Base-by-base conservation (phyloP, 1,140 invertebrate genomes). In the Physella acuta region DNA sequence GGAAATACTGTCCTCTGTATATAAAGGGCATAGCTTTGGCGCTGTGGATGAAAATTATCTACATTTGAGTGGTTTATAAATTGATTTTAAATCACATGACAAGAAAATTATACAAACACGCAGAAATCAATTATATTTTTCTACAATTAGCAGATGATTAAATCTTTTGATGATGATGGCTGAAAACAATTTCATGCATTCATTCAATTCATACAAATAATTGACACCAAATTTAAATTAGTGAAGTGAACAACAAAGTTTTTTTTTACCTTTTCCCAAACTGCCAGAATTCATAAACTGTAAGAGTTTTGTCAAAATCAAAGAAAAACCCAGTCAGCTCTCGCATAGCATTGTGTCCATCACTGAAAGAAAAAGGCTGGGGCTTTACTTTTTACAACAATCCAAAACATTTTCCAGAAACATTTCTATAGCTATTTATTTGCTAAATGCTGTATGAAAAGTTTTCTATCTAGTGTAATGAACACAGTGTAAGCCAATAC, bases 301-400 rank as follows among this genome's bases (percentile, higher is more conserved):
- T 84, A 24, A 84, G 55, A 52, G 77, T 78, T 58, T 81, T 81
- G 62, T 84, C 82, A 56, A 76, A 71, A 56, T 75, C 70, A 63
- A 84, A 84, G 75, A 79, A 84, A 70, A 84, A 84, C 26, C 83
- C 83, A 17, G 80, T 82, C 30, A 84, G 67, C 53, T 84, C 82
- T 71, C 79, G 73, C 39, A 83, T 71, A 36, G 83, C 82, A 81
- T 84, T 82, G 72, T 78, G 78, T 3, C 78, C 79, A 78, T 82
- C 78, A 71, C 79, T 84, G 71, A 58, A 71, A 72, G 34, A 64
- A 75, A 39, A 69, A 73, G n/a, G n/a, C n/a, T n/a, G n/a, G n/a
- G n/a, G n/a, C n/a, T n/a, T n/a, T n/a, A n/a, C n/a, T n/a, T n/a
- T n/a, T n/a, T n/a, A n/a, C n/a, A n/a, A n/a, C n/a, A n/a, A n/a